phyloP scores from a whole-genome alignment of 1,140 invertebrate species.

The Aphelinus certus region DNA sequence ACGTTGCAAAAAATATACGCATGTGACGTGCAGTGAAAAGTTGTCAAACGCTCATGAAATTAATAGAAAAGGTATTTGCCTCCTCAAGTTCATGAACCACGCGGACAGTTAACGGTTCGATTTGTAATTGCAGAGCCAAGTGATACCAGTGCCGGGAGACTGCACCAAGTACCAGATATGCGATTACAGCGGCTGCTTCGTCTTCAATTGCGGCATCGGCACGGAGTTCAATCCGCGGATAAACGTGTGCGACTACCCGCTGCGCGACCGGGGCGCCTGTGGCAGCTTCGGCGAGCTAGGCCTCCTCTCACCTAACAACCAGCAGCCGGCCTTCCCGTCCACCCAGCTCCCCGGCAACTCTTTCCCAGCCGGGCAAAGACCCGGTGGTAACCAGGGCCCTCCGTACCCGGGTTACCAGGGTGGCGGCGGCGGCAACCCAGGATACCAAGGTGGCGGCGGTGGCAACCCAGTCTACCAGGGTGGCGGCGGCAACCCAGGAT shows the following conservation, averaged over 20 bases:
- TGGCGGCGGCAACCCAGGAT: background rate
- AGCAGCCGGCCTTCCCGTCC: no score
- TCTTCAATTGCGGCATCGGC: conserved; percentile 55
- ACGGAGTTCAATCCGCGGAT: conserved; percentile 61
- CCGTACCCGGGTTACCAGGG: no score
- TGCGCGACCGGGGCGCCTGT: conserved; percentile 41
- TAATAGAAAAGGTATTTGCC: no score
- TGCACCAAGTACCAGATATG: conserved; percentile 64
- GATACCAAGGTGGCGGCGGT: background rate
- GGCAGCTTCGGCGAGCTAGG: conserved; percentile 28
- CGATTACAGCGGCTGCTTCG: conserved; percentile 52
- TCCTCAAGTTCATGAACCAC: no score
- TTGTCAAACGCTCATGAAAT: no score
- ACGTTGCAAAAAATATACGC: no score
- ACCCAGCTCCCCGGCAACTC: no score
- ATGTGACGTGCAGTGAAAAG: no score
- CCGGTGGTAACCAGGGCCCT: no score
- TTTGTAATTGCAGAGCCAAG: conserved; percentile 37
- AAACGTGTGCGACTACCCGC: conserved; percentile 57
- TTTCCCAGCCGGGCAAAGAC: no score
- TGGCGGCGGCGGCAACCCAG: background rate
- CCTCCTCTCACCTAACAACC: no score
- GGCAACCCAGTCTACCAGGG: background rate
- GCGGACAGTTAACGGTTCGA: no score
- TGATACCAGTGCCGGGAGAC: conserved; percentile 53